These are phyloP conservation scores for Gryon sp. DNA, from an alignment of 1,140 invertebrate genomes.

Conservation along the genomic window DNA sequence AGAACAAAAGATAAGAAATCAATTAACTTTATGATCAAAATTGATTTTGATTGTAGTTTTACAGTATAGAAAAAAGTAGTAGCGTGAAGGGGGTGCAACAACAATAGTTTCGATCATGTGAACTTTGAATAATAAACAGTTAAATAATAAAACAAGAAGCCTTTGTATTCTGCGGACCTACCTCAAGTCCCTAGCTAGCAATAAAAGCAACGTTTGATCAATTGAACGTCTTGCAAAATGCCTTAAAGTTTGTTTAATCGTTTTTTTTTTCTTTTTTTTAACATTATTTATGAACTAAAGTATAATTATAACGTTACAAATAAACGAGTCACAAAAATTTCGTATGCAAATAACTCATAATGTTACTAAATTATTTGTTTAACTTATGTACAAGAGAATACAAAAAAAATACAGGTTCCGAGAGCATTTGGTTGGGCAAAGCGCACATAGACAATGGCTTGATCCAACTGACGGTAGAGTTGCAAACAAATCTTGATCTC, in stretches of 20 bases:
- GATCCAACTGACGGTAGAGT: slow-evolving; percentile 76
- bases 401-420: background rate
- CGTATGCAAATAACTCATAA: background rate
- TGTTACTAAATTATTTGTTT: background rate
- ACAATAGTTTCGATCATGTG: slow-evolving; percentile 66
- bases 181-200: slow-evolving; percentile 78
- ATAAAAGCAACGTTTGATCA: slow-evolving; percentile 77
- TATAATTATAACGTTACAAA: background rate
- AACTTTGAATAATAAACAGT: slow-evolving; percentile 47
- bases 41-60: slow-evolving; percentile 36
- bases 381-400: too few relatives aligned
- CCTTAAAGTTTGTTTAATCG: too few relatives aligned
- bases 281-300: background rate
- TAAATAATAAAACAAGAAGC: slow-evolving; percentile 48
- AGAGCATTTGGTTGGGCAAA: slow-evolving; percentile 19
- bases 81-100: slow-evolving; percentile 68
- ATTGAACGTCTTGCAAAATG: slow-evolving; percentile 61
- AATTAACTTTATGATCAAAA: slow-evolving; percentile 32
- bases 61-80: slow-evolving; percentile 60
- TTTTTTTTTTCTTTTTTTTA: too few relatives aligned
- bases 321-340: background rate
- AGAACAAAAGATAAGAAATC: background rate
- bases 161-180: slow-evolving; percentile 69
- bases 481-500: slow-evolving; percentile 43
- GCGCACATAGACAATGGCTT: slow-evolving; percentile 76